A percentile compares a stretch with the other conserved stretches of the same genome.
These are phyloP conservation scores for Corydoras sp. DNA, from an alignment of 2,113 vertebrate genomes.

Conservation along the genomic window DNA sequence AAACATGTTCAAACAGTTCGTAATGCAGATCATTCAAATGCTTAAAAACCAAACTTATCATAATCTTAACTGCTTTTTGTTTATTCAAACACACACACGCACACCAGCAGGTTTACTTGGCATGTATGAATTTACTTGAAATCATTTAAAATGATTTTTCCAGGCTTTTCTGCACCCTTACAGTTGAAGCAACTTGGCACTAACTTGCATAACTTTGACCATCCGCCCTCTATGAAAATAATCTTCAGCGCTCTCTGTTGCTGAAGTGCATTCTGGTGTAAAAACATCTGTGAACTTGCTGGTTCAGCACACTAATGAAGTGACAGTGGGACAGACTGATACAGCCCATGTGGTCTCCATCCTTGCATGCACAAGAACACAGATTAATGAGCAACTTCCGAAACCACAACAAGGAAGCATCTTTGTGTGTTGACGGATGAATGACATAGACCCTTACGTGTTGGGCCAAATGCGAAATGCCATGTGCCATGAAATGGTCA, in stretches of 20 bases:
- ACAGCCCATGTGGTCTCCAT: constrained; percentile 24
- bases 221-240: constrained; percentile 5
- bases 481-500: constrained; percentile 9
- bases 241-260: background rate
- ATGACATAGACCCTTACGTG: constrained; percentile 10
- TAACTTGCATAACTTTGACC: too few relatives aligned
- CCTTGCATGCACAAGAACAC: background rate
- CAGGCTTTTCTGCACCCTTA: too few relatives aligned
- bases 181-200: too few relatives aligned
- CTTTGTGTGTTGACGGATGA: constrained; percentile 13
- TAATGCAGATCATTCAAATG: too few relatives aligned
- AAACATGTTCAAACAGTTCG: too few relatives aligned
- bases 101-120: too few relatives aligned
- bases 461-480: constrained; percentile 25
- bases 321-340: background rate
- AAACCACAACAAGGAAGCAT: constrained; percentile 15
- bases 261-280: background rate
- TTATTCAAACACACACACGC: too few relatives aligned
- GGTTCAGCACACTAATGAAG: background rate
- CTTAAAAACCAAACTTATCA: too few relatives aligned
- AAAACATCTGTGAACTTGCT: background rate
- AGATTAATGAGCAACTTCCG: background rate
- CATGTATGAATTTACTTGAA: background rate
- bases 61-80: too few relatives aligned
- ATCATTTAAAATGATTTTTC: background rate